These are phyloP conservation scores for Actinopyga echinites DNA, from an alignment of 53 echinoderm and acorn worm genomes.

Conservation along the genomic window DNA sequence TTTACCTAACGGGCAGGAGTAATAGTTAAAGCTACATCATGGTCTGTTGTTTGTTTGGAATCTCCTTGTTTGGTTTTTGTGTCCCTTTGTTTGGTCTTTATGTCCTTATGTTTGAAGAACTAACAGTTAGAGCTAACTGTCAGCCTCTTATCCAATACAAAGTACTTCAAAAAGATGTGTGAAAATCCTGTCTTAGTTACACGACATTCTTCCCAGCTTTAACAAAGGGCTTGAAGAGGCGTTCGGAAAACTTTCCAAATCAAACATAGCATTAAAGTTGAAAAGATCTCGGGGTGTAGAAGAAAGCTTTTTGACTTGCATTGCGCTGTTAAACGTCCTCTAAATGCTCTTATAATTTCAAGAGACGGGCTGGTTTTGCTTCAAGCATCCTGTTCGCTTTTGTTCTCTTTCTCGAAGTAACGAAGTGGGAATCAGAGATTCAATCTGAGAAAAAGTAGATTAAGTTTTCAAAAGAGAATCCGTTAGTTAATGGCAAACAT, in stretches of 20 bases:
- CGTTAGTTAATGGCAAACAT: too few species aligned
- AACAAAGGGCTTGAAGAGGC: constrained; percentile 32
- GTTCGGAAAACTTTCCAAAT: constrained; percentile 26
- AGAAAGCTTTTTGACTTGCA: constrained; percentile 22
- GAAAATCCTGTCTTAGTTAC: too few species aligned
- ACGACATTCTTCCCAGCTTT: constrained; percentile 16
- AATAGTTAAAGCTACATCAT: too few species aligned
- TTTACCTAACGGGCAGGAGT: too few species aligned
- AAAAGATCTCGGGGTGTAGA: not conserved
- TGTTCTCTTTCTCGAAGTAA: constrained; percentile 27
- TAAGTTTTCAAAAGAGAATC: not conserved
- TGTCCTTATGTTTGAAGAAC: too few species aligned
- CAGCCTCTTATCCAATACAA: too few species aligned
- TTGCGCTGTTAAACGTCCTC: constrained; percentile 8
- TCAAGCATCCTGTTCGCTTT: not conserved
- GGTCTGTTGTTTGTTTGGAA: too few species aligned
- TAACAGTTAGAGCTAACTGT: too few species aligned
- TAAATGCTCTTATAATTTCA: not conserved
- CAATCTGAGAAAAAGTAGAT: not conserved
- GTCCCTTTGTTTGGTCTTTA: too few species aligned
- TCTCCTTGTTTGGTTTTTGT: too few species aligned
- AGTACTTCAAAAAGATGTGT: too few species aligned
- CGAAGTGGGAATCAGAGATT: constrained; percentile 18
- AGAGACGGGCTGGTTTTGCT: constrained; percentile 3
- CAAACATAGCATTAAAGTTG: not conserved